Base-by-base conservation (phyloP, 2,888 invertebrate genomes). In the Drosophila mercatorum region DNA sequence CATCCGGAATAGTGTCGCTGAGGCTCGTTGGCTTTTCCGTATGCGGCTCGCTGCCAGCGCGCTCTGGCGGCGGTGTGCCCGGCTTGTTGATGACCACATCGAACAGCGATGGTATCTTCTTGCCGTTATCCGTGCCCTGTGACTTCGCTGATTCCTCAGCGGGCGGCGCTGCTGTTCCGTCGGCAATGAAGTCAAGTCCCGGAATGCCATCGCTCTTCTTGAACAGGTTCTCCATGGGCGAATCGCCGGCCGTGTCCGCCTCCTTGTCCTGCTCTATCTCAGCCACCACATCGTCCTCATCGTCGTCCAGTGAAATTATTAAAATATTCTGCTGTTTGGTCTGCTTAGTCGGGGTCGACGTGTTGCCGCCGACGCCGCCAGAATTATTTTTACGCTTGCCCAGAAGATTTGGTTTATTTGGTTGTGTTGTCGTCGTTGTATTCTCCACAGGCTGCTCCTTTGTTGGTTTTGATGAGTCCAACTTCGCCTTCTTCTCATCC, bases 151-250 rank as follows among this genome's bases (percentile, higher is more conserved):
- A 2, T 34, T 51, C 36, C 11, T 51, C 36, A 36, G 51, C 3
- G 1, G 59, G 12, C 3, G 58, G 5, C 5, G 17, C 17, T 14
- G 7, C 47, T 2, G 43, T 8, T 28, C 78, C 89, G 5, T 93
- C 93, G 68, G 78, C 90, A 11, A 95, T 95, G 69, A 96, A 94
- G 93, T 96, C 96, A 66, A 96, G 93, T 0, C 96, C 96, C 11
- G 96, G 96, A 88, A 96, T 96, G 47, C 95, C 95, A 46, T 85
- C 91, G 12, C 67, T 81, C 68, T 90, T 88, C 61, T 91, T 91
- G 57, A 92, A 91, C 5, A 93, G 85, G 46, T 88, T 91, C 12
- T 84, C 78, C 68, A 91, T 83, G 14, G 73, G 57, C 22, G 76
- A 67, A 12, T 75, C 68, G 5, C 36, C 36, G 22, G 36, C 43